Evolutionary conservation across 2,888 invertebrate species (phyloP).

Genomic region (Catocala sponsa): DNA sequence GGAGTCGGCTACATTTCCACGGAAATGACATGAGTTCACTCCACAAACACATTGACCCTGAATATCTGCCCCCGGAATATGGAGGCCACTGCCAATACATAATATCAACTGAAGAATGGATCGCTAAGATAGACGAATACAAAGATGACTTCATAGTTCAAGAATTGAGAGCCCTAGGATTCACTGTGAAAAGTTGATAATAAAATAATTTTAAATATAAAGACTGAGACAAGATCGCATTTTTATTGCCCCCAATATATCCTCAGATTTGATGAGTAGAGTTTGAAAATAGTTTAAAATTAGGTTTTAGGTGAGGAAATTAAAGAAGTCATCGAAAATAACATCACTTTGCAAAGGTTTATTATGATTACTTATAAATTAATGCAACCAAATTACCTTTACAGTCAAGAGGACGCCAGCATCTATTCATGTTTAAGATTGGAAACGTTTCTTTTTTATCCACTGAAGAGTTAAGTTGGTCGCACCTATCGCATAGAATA

Average conservation of each 20-base stretch:
- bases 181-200: constrained; percentile 59
- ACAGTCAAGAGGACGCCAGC: no score
- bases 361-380: no score
- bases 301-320: no score
- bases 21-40: constrained; percentile 75
- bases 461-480: no score
- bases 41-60: constrained; percentile 73
- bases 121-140: constrained; percentile 83
- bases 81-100: constrained; percentile 85
- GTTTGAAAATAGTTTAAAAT: no score
- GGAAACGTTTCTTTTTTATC: no score
- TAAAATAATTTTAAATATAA: neutral
- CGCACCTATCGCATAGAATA: no score
- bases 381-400: no score
- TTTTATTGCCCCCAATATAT: neutral
- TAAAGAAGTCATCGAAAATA: no score
- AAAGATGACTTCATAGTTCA: constrained; percentile 86
- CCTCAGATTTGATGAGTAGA: no score
- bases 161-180: constrained; percentile 90
- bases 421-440: no score
- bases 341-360: no score
- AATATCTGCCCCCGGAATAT: constrained; percentile 75
- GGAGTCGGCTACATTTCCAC: constrained; percentile 82
- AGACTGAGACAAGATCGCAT: neutral
- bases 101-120: constrained; percentile 90